Evolutionary conservation across 1,140 invertebrate genomes (phyloP), one percentile per base, ranked within the genome.

Genomic region (Penaeus indicus): DNA sequence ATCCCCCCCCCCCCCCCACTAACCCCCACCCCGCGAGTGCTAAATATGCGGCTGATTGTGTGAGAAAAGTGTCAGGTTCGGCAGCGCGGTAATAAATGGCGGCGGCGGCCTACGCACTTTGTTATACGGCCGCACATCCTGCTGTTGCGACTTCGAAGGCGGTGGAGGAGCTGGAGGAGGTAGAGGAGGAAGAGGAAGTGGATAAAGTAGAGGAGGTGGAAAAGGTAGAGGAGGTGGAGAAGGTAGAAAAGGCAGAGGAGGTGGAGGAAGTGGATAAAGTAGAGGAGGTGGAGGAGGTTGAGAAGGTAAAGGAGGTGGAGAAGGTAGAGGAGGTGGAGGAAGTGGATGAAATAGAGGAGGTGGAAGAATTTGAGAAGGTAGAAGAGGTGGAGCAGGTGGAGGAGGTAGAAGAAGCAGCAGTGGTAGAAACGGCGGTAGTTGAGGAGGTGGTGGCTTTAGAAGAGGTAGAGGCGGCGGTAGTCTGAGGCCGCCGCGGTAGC

Each of bases 101-200:
- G 42, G 42, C 25, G 25, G 22, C 25, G 25, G 77, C 42, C 25
- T 79, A 42, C 42, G 77, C 42, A 42, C 22, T 27, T 27, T 22
- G 22, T 27, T 47, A 22, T 42, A 21, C 42, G 32, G 25, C 22
- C 22, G 77, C 42, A 42, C 42, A 42, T 79, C 25, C 25, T 79
- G 77, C 22, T 27, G 25, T 25, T 79, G 77, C 42, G 77, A 11
- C 22, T 10, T 7, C 18, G 25, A 1, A 13, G 77, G 25, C 42
- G 77, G 42, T 79, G 77, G 77, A 79, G 42, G 77, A 42, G 42
- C 18, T 11, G 77, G 77, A 79, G 42, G 77, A 42, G 18, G 77
- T 16, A 4, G 42, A 42, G 42, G 21, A 42, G 42, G 77, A 21
- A 4, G 77, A 21, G n/a, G 42, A 47, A 42, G 27, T 3, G 21